Evolutionary conservation across 2,888 invertebrate genomes (phyloP), one percentile per base, ranked within the genome.

Genomic region (Drosophila pseudotalamancana): DNA sequence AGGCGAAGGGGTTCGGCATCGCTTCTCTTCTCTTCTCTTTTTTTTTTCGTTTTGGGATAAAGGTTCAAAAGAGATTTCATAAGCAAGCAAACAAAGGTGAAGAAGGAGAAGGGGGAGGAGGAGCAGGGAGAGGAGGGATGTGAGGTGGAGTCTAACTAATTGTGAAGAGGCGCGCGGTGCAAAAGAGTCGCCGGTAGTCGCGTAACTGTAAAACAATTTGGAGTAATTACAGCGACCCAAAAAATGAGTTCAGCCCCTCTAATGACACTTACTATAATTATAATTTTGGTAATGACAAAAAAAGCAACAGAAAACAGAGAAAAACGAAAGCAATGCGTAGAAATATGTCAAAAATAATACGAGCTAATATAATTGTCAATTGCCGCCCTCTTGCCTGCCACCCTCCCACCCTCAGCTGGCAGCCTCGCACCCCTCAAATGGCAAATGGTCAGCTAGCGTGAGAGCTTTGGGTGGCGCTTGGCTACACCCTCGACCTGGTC

Each of bases 311-410:
- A 25, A 43, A 23, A 51, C 32, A 40, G 19, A 9, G 43, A 54
- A 72, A 63, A 57, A 50, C 56, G 53, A 72, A 72, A 74, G 72
- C 75, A 60, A 49, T 67, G 49, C 56, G 50, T 55, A 43, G 59
- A 72, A 84, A 81, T 86, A 84, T 84, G 86, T 85, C 86, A 84
- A 83, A 83, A 70, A 77, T 85, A 83, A 85, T 84, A 51, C 57
- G 35, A 64, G 57, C 67, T 76, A 69, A 77, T 83, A 77, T 77
- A 81, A 85, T 85, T 85, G 81, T 78, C 84, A 82, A 78, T 84
- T 73, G 66, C 62, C 9, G 27, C 18, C 42, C n/a, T 21, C 18
- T 0, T 25, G 6, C 3, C 23, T 19, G 11, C 11, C 27, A 9
- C n/a, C 16, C 8, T 0, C 14, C 6, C 46, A 19, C 12, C 2